Base-by-base conservation (phyloP, 2,888 invertebrate species). In the Plutella xylostella region DNA sequence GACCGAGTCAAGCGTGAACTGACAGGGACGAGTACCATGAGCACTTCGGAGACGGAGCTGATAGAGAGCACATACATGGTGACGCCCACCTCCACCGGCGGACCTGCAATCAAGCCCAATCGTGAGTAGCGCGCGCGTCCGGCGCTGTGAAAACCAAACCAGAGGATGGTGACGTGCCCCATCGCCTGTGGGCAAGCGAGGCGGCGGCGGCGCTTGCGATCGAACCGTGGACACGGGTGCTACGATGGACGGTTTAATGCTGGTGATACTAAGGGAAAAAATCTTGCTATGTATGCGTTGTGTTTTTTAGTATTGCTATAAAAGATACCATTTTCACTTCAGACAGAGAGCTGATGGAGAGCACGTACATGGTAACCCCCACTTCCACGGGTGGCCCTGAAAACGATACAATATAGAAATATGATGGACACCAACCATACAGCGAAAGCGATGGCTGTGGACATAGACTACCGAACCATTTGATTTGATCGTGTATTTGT, bases 11-110 rank as follows among this genome's bases (percentile, higher is more conserved):
- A 75, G 73, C 73, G 71, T 68, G 67, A 72, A 77, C 80, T 86
- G 86, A 74, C 67, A 71, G 65, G 65, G 71, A 68, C 77, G 82
- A 82, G 80, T 92, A 96, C 96, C 96, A 96, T 97, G 90, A 95
- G 92, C 86, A 96, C 96, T 91, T 97, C 97, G 86, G 96, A 96
- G 86, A 97, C 94, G 85, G 96, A 95, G 89, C 95, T 94, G 91
- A 97, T 97, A 88, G 94, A 94, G 87, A 96, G 92, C 87, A 97
- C 96, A 89, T 95, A 96, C 92, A 97, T 95, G 87, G 96, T 96
- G 88, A 97, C 94, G 85, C 96, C 95, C 84, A 97, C 96, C 86
- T 94, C 95, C 87, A 97, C 97, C 78, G 97, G 95, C 85, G 93
- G 92, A 91, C 94, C 96, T 96, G 92, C 85, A 94, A 87, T 79